Conservation (phyloP, 2,888 invertebrate genomes). For the Phyto melanocephala region DNA sequence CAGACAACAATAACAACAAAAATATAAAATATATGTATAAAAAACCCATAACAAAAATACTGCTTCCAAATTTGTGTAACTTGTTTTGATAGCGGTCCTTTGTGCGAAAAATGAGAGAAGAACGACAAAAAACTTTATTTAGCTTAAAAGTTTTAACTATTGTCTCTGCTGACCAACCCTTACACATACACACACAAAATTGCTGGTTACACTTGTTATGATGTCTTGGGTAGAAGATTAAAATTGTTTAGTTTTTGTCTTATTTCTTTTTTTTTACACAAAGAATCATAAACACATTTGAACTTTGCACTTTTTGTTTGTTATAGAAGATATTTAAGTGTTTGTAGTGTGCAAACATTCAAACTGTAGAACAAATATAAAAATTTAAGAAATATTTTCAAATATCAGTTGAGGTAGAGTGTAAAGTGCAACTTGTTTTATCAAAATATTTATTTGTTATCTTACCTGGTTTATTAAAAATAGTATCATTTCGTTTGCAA, state of each 20-base stretch:
- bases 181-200: conserved; percentile 14
- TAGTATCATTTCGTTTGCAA: too few species aligned
- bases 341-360: neutral
- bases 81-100: conserved; percentile 24
- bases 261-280: neutral
- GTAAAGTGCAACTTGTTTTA: too few species aligned
- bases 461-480: too few species aligned
- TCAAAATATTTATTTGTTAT: too few species aligned
- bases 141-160: conserved; percentile 41
- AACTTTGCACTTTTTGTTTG: conserved; percentile 4
- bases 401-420: too few species aligned
- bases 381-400: too few species aligned
- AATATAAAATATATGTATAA: neutral
- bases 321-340: neutral
- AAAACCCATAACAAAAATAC: conserved; percentile 20
- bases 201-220: neutral
- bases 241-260: neutral
- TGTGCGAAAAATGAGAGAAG: neutral
- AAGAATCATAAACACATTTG: conserved; percentile 11
- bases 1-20: neutral
- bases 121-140: conserved; percentile 14
- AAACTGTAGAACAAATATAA: too few species aligned
- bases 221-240: conserved; percentile 20
- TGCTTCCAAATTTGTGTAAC: conserved; percentile 12
- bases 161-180: conserved; percentile 44